These are phyloP conservation scores for Malurus melanocephalus DNA, from an alignment of 2,113 vertebrate species.

Conservation along the genomic window DNA sequence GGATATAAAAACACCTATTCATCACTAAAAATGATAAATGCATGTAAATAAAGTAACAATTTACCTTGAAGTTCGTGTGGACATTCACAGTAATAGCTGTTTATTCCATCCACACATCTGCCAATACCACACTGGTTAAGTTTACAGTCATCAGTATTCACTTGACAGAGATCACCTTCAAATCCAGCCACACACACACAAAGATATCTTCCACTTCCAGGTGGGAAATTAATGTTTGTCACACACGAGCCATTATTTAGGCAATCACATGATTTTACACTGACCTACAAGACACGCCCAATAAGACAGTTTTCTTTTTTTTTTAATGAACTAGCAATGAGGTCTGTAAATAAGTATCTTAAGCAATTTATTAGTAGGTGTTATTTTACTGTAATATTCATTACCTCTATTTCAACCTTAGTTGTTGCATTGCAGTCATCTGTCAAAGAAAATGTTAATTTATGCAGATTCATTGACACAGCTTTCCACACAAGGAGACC, in stretches of 20 bases:
- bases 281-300: constrained; percentile 74
- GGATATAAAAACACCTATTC: neutral
- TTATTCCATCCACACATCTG: constrained; percentile 75
- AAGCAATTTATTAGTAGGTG: neutral
- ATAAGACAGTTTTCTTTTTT: constrained; percentile 18
- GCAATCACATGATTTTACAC: constrained; percentile 80
- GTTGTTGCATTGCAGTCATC: constrained; percentile 82
- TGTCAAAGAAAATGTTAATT: constrained; percentile 72
- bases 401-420: constrained; percentile 75
- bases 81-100: constrained; percentile 83
- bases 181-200: constrained; percentile 81
- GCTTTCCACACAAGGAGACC: constrained; percentile 85
- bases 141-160: constrained; percentile 76
- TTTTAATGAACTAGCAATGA: neutral
- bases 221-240: constrained; percentile 67
- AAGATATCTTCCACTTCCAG: constrained; percentile 75
- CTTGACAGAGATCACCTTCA: constrained; percentile 78
- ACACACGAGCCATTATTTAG: constrained; percentile 83
- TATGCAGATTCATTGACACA: constrained; percentile 48
- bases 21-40: neutral
- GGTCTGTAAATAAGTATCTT: neutral
- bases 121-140: constrained; percentile 81
- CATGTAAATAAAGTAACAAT: neutral
- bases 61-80: constrained; percentile 80
- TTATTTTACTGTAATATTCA: constrained; percentile 14